Percentiles rank a stretch among this genome's conserved stretches.
Evolutionary conservation across 2,888 invertebrate species (phyloP).

Genomic region (Mesorhabditis spiculigera): DNA sequence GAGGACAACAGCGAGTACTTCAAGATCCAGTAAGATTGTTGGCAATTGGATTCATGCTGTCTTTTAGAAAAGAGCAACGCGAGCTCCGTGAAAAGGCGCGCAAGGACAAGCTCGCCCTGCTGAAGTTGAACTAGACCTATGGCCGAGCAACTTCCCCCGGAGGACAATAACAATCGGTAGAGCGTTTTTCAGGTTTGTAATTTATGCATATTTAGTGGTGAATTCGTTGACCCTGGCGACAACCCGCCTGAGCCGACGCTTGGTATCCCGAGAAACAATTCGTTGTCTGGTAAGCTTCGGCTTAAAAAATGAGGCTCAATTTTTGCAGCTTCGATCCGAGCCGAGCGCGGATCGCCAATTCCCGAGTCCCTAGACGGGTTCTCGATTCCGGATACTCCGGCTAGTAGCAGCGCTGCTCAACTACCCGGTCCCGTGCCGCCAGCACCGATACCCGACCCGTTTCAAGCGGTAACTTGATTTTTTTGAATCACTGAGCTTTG

Average conservation of each 20-base stretch:
- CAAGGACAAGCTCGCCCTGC: conserved; percentile 15
- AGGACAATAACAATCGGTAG: background rate
- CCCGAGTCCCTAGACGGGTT: background rate
- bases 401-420: background rate
- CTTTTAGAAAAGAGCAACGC: conserved; percentile 21
- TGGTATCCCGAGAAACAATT: background rate
- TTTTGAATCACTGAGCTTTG: no score
- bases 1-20: conserved; percentile 48
- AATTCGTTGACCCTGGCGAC: conserved; percentile 12
- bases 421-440: no score
- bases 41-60: no score
- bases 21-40: conserved; percentile 27
- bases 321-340: conserved; percentile 20
- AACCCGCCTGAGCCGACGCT: conserved; percentile 29
- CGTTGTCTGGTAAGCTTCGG: background rate
- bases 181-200: no score
- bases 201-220: no score
- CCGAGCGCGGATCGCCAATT: conserved; percentile 17
- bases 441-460: no score
- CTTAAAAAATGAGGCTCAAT: background rate
- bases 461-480: no score
- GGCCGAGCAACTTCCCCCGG: conserved; percentile 13
- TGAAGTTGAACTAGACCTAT: conserved; percentile 9
- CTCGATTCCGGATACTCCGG: background rate
- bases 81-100: conserved; percentile 20